Evolutionary conservation across 2,113 vertebrate species (phyloP).

Genomic region (Aix galericulata): DNA sequence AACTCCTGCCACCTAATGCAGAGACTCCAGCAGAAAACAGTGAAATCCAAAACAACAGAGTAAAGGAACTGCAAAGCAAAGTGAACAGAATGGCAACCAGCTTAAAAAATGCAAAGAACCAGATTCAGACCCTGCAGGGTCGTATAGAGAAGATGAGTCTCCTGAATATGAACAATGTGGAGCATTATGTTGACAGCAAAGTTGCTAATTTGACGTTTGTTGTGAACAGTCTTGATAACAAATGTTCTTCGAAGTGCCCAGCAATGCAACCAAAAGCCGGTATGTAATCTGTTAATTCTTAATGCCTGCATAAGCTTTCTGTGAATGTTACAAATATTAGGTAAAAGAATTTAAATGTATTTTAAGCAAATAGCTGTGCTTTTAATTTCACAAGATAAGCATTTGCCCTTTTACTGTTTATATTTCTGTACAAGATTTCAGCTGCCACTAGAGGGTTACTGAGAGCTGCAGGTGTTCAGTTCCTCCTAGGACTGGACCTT

Average conservation of each 20-base stretch:
- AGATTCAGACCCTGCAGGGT: conserved; percentile 85
- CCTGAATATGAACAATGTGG: conserved; percentile 86
- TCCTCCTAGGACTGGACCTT: neutral
- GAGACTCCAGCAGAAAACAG: conserved; percentile 49
- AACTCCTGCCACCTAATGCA: conserved; percentile 67
- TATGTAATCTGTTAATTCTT: conserved; percentile 67
- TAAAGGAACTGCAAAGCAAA: conserved; percentile 86
- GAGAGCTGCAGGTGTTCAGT: conserved; percentile 10
- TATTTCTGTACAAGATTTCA: neutral
- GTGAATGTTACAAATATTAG: neutral
- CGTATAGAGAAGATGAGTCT: conserved; percentile 86
- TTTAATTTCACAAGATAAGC: neutral
- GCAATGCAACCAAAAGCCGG: conserved; percentile 52
- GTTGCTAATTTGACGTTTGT: conserved; percentile 87
- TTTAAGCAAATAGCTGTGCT: neutral
- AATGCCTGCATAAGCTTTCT: neutral
- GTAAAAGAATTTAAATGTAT: neutral
- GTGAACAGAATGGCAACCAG: conserved; percentile 87
- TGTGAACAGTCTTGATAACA: conserved; percentile 84
- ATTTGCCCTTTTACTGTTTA: neutral
- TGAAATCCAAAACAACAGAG: conserved; percentile 65
- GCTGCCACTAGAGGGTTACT: conserved; percentile 48
- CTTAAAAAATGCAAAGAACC: conserved; percentile 85
- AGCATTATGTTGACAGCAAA: conserved; percentile 85
- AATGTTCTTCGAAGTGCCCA: conserved; percentile 84